Base-by-base conservation (phyloP, 2,797 vertebrate genomes). In the Todus mexicanus region DNA sequence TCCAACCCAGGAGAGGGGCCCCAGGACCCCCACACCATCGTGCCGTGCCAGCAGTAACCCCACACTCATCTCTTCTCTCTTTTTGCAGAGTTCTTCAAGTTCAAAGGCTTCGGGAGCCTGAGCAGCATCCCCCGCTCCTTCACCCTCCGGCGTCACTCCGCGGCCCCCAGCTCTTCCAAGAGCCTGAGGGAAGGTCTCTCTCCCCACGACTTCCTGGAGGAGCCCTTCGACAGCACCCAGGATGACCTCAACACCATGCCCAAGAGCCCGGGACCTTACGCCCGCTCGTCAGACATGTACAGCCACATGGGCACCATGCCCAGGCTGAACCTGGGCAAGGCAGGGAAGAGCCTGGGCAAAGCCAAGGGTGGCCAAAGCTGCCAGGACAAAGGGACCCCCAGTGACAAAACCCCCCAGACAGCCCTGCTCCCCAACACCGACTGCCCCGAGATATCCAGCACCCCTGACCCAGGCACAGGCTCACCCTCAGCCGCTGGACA, bases 291-390 rank as follows among this genome's bases (percentile, higher is more conserved):
- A 1, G 98, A 99, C 76, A 98, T 97, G 98, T 99, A 99, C 93
- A 98, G 98, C 38, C 99, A 99, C 89, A 97, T 98, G 97, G 99
- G 99, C 27, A 99, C 99, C 31, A 98, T 99, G 98, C 99, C 99
- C 25, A 98, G 99, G n/a, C 92, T 96, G 48, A 96, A 60, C 33
- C 80, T 95, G 42, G 91, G 78, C 18, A 75, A 92, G 94, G 82
- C 92, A 84, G 53, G 81, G 86, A 97, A 63, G 97, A 88, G 7
- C 60, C 48, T 71, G 20, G 66, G 42, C 76, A 94, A 94, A 84
- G 59, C n/a, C 68, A 94, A 94, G 77, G 85, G 20, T 9, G 63
- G 59, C 70, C 94, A 47, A 63, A 79, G 87, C 53, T 61, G 48
- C 56, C 87, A 1, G 27, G 84, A 94, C 40, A 95, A 76, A 66